Conservation (phyloP, 1,140 invertebrate genomes). For the Megalonaias nervosa region DNA sequence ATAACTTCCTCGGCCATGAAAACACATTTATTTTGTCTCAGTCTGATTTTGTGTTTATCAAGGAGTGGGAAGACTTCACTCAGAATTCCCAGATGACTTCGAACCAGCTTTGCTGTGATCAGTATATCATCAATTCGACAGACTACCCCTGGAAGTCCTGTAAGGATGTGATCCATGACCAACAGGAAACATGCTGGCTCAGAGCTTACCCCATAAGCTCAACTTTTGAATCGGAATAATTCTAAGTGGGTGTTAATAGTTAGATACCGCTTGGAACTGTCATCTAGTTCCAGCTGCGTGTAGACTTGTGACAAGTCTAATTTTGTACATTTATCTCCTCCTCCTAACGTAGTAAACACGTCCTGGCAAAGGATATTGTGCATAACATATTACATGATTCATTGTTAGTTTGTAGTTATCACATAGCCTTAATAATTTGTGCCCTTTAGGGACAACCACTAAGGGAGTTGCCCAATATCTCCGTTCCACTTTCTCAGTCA, state of each 20-base stretch:
- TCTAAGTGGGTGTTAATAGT: conserved; percentile 71
- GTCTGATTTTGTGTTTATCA: conserved; percentile 2
- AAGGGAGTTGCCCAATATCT: conserved; percentile 74
- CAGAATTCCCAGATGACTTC: conserved; percentile 6
- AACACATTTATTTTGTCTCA: conserved; percentile 13
- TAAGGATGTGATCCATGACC: conserved; percentile 58
- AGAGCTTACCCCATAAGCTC: conserved; percentile 72
- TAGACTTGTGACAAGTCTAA: conserved; percentile 60
- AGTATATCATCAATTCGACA: conserved; percentile 35
- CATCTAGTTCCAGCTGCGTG: conserved; percentile 56
- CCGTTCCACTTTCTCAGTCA: conserved; percentile 64
- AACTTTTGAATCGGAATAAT: conserved; percentile 71
- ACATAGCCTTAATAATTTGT: conserved; percentile 23
- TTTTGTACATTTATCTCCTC: conserved; percentile 52
- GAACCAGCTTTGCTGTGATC: conserved; percentile 16
- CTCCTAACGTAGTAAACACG: conserved; percentile 30
- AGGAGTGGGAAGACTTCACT: conserved; percentile 16
- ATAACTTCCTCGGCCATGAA: conserved; percentile 6
- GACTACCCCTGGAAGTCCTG: conserved; percentile 16
- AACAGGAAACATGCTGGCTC: conserved; percentile 74
- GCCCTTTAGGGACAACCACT: conserved; percentile 53
- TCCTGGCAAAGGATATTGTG: conserved; percentile 34
- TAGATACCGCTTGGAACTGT: conserved; percentile 39
- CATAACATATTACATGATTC: conserved; percentile 48
- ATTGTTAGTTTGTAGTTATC: conserved; percentile 32